Evolutionary conservation across 1,140 invertebrate species (phyloP).

Genomic region (Muscidifurax raptorellus): DNA sequence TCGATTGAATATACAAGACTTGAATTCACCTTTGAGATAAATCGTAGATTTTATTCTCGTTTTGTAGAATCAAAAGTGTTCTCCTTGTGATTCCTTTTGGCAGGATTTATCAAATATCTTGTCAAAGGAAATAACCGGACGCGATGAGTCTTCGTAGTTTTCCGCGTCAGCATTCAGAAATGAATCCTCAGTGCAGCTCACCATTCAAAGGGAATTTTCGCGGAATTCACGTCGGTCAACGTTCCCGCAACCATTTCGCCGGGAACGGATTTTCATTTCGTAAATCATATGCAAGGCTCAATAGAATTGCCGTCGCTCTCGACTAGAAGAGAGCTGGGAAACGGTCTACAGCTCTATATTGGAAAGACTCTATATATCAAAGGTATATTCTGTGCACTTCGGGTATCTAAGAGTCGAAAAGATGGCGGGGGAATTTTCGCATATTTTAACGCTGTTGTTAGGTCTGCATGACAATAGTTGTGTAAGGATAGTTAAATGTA

Average conservation of each 20-base stretch:
- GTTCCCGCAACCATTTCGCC: neutral
- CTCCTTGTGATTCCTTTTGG: neutral
- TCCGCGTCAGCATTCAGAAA: neutral
- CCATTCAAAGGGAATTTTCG: neutral
- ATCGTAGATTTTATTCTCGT: neutral
- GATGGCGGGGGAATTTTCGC: neutral
- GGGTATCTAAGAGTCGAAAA: neutral
- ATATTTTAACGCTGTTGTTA: conserved; percentile 24
- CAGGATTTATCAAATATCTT: neutral
- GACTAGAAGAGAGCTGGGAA: neutral
- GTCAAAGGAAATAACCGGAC: neutral
- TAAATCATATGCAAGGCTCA: conserved; percentile 23
- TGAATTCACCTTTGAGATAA: neutral
- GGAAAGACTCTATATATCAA: neutral
- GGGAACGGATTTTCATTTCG: neutral
- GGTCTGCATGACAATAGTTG: conserved; percentile 15
- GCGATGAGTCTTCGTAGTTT: neutral
- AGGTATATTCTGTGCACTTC: neutral
- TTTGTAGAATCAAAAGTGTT: neutral
- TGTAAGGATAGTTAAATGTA: neutral
- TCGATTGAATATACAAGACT: too few relatives aligned
- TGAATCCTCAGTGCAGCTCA: neutral
- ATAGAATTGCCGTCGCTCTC: neutral
- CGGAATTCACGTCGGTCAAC: neutral
- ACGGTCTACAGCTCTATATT: neutral